Conservation (phyloP, 2,113 vertebrate species). For the Cheirogaleus medius region DNA sequence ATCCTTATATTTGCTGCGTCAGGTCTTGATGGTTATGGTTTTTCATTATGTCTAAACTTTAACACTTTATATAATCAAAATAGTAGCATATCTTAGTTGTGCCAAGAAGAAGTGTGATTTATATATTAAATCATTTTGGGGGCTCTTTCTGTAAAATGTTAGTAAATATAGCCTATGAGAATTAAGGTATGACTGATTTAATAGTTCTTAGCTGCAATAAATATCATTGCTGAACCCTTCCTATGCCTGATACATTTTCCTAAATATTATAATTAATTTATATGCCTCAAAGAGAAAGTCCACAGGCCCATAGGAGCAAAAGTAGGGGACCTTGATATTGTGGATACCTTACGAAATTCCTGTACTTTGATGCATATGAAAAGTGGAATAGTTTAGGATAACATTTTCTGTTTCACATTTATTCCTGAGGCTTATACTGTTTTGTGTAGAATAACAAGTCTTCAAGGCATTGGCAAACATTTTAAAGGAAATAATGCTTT, state of each 20-base stretch:
- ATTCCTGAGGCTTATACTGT: background rate
- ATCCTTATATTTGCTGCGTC: background rate
- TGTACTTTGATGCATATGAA: background rate
- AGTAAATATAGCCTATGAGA: background rate
- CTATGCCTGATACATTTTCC: background rate
- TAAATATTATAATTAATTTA: background rate
- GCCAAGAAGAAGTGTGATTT: background rate
- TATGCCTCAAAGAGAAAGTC: background rate
- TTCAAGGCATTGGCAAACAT: background rate
- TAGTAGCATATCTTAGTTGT: background rate
- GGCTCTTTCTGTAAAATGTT: background rate
- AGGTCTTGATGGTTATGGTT: background rate
- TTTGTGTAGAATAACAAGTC: background rate
- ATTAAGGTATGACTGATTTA: background rate
- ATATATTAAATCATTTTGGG: background rate
- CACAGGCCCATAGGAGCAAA: background rate
- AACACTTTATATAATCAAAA: background rate
- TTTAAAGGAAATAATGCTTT: background rate
- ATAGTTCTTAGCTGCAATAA: background rate
- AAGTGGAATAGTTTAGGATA: background rate
- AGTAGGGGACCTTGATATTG: background rate
- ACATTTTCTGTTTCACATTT: background rate
- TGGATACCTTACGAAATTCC: background rate
- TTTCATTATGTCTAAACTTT: background rate
- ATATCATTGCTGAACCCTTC: background rate